Conservation (phyloP, 2,888 invertebrate species). For the Barypeithes pellucidus region DNA sequence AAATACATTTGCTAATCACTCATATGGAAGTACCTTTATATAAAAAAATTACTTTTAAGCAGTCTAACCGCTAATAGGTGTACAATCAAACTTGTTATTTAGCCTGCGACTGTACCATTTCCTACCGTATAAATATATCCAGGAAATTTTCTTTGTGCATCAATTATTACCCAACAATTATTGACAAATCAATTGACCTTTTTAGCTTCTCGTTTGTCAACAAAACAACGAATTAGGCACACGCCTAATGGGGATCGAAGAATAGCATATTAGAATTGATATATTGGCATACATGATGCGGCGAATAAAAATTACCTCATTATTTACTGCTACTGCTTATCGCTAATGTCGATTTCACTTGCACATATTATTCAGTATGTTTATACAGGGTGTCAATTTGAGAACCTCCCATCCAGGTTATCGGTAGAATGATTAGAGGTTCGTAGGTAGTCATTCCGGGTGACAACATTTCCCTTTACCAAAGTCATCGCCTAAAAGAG, state of each 20-base stretch:
- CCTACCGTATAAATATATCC: not conserved
- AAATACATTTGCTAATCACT: constrained; percentile 11
- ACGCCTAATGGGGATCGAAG: not conserved
- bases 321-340: not conserved
- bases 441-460: no score
- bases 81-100: not conserved
- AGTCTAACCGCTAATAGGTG: not conserved
- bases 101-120: not conserved
- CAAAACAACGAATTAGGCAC: constrained; percentile 3
- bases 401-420: no score
- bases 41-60: not conserved
- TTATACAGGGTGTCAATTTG: no score
- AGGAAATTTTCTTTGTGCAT: constrained; percentile 6
- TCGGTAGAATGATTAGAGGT: no score
- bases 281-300: not conserved
- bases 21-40: not conserved
- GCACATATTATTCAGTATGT: not conserved
- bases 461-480: no score
- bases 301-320: constrained; percentile 5
- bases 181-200: constrained; percentile 24
- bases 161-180: constrained; percentile 12
- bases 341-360: not conserved
- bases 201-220: constrained; percentile 25
- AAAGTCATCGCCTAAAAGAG: no score
- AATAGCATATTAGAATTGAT: not conserved